Base-by-base conservation (phyloP, 2,888 invertebrate species). In the Pristionchus maxplancki region DNA sequence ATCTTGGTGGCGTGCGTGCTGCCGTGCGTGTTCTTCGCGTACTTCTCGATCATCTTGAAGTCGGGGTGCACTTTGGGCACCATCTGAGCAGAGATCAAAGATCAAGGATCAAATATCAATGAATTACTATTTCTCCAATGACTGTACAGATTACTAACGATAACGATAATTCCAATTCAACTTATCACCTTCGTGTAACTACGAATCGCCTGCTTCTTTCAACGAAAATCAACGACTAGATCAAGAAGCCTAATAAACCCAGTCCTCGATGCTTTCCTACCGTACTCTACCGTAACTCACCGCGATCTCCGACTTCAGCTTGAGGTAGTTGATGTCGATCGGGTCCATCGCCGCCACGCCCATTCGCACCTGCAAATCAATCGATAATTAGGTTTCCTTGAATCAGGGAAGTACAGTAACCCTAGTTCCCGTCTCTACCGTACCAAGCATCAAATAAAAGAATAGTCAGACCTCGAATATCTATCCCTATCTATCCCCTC, bases 21-120 rank as follows among this genome's bases (percentile, higher is more conserved):
- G 0, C 97, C 99, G 95, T 99, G 98, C 0, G 98, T 99, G 94
- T 98, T 99, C 92, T 96, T 96, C 0, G 97, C 96, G 95, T 98
- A 99, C 85, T 97, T 96, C 85, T 96, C 92, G 34, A 99, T 96
- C 89, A 97, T 95, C 37, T 96, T 95, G 95, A 96, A 98, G 94
- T 98, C 97, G 0, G 97, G 96, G 0, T 96, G 90, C 0, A 20
- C 15, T 20, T 53, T 83, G 11, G 90, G 89, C 34, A 92, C 74
- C n/a, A 90, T 89, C 90, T 91, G 89, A n/a, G n/a, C 87, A 90
- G 87, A 84, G 31, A 67, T 15, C 13, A 48, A 28, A n/a, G 48
- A 28, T 64, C 87, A 50, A 37, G 1, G 40, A 62, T 58, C 88
- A 50, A 34, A 88, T 31, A 78, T 88, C 31, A 58, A 89, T n/a